Conservation (phyloP, 2,888 invertebrate species). For the Aporophyla lueneburgensis region DNA sequence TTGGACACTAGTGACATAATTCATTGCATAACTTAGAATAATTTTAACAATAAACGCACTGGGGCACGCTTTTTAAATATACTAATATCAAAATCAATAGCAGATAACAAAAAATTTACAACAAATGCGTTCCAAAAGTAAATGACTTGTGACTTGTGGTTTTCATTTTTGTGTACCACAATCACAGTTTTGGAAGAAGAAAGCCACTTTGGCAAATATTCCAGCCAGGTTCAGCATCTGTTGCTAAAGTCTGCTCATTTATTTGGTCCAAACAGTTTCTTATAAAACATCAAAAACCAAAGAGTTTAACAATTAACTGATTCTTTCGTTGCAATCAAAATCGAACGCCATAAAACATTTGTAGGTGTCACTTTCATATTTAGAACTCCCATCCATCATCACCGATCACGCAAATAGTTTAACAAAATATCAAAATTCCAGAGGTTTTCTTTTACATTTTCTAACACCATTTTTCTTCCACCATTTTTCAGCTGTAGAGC, state of each 20-base stretch:
- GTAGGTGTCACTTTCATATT: conserved; percentile 72
- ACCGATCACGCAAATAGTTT: conserved; percentile 68
- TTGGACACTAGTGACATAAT: conserved; percentile 70
- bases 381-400: conserved; percentile 74
- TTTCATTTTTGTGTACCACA: conserved; percentile 52
- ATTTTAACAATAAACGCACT: conserved; percentile 25
- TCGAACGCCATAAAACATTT: conserved; percentile 50
- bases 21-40: conserved; percentile 57
- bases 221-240: conserved; percentile 55
- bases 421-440: conserved; percentile 79
- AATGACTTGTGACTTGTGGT: conserved; percentile 44
- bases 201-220: conserved; percentile 23
- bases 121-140: conserved; percentile 61
- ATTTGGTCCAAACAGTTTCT: conserved; percentile 32
- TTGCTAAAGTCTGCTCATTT: conserved; percentile 8
- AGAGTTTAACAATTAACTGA: conserved; percentile 36
- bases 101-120: conserved; percentile 58
- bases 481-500: conserved; percentile 58
- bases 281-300: conserved; percentile 26
- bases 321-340: conserved; percentile 39
- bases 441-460: conserved; percentile 71
- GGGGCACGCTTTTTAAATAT: conserved; percentile 22
- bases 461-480: conserved; percentile 63
- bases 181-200: conserved; percentile 51
- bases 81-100: conserved; percentile 18